Conservation (phyloP, 2,113 vertebrate species). For the Holacanthus passer region DNA sequence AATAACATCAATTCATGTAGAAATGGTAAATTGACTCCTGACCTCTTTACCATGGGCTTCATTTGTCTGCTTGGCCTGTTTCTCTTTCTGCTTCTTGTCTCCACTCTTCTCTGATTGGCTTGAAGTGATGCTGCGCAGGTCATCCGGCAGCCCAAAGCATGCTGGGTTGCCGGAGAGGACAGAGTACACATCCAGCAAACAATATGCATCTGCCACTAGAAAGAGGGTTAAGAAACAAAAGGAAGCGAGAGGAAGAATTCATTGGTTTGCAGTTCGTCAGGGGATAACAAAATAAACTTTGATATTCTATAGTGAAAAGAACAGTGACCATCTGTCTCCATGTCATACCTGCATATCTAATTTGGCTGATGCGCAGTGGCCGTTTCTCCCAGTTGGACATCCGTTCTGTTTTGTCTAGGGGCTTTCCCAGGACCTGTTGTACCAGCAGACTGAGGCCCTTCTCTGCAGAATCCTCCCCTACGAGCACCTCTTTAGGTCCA, state of each 20-base stretch:
- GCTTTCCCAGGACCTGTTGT: conserved; percentile 87
- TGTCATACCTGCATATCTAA: conserved; percentile 89
- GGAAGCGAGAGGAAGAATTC: neutral
- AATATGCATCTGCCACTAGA: conserved; percentile 87
- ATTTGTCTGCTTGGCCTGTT: conserved; percentile 62
- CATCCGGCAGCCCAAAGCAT: conserved; percentile 78
- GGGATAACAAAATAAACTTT: conserved; percentile 58
- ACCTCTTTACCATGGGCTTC: conserved; percentile 62
- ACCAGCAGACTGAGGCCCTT: conserved; percentile 92
- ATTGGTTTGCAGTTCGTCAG: conserved; percentile 35
- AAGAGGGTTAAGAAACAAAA: conserved; percentile 32
- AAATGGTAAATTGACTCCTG: conserved; percentile 16
- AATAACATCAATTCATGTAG: neutral
- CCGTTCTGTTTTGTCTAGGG: conserved; percentile 91
- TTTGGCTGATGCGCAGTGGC: conserved; percentile 87
- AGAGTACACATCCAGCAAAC: conserved; percentile 89
- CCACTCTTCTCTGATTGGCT: conserved; percentile 54
- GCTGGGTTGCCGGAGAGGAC: conserved; percentile 80
- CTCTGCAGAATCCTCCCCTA: conserved; percentile 69
- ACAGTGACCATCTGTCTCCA: conserved; percentile 53
- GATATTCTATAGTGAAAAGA: conserved; percentile 43
- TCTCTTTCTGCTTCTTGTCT: conserved; percentile 73
- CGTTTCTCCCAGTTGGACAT: conserved; percentile 92
- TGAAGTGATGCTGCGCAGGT: conserved; percentile 69
- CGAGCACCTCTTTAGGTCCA: conserved; percentile 59